A percentile compares a stretch with the other conserved stretches of the same genome.
Evolutionary conservation across 2,888 invertebrate genomes (phyloP).

Genomic region (Hirudinaria manillensis): DNA sequence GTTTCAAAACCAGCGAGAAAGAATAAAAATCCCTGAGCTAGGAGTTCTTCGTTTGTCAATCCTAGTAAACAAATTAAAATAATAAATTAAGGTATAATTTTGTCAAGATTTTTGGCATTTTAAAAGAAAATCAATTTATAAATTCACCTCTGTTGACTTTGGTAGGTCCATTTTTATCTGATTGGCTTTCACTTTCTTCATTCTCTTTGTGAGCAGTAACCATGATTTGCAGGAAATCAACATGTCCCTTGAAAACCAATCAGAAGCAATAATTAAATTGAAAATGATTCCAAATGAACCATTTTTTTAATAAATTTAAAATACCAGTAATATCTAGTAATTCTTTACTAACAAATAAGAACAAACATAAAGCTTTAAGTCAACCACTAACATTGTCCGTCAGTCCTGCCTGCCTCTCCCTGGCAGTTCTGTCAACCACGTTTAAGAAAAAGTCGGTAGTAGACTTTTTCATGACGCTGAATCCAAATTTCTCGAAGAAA

Average conservation of each 20-base stretch:
- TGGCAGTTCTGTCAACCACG: conserved; percentile 22
- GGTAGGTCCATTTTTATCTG: conserved; percentile 1
- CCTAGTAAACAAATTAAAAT: conserved; percentile 20
- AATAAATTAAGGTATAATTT: neutral
- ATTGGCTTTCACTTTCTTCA: conserved; percentile 1
- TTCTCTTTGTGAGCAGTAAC: conserved; percentile 26
- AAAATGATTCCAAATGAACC: too few species aligned
- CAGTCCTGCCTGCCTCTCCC: conserved; percentile 7
- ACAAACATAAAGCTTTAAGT: too few species aligned
- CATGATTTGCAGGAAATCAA: conserved; percentile 31
- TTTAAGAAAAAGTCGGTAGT: conserved; percentile 2
- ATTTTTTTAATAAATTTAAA: too few species aligned
- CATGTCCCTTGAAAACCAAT: conserved; percentile 6
- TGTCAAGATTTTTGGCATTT: neutral
- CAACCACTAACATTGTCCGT: neutral
- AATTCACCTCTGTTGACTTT: conserved; percentile 10
- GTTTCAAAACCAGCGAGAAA: conserved; percentile 36
- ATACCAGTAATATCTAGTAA: too few species aligned
- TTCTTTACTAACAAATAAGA: too few species aligned
- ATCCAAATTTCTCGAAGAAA: conserved; percentile 19
- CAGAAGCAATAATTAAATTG: neutral
- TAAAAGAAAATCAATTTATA: neutral
- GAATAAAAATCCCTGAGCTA: conserved; percentile 34
- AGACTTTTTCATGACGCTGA: conserved; percentile 19
- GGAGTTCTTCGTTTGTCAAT: conserved; percentile 33